These are phyloP conservation scores for Pyrocephalus nanus DNA, from an alignment of 2,797 vertebrate species.

Conservation along the genomic window DNA sequence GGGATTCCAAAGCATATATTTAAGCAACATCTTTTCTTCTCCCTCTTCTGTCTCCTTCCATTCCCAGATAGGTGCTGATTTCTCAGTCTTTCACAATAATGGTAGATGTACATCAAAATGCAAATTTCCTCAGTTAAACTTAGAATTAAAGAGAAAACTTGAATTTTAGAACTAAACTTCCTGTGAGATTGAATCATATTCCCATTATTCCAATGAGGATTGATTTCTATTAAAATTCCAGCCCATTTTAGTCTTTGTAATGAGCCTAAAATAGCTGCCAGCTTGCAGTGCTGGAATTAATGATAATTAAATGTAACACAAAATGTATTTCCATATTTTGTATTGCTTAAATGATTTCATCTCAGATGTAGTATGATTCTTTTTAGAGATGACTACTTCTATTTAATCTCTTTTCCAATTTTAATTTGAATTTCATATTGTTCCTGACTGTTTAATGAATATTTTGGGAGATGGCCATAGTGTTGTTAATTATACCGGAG, in stretches of 20 bases:
- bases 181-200: constrained; percentile 72
- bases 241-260: constrained; percentile 77
- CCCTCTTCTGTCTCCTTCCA: neutral
- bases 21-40: neutral
- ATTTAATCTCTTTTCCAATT: constrained; percentile 80
- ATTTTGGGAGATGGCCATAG: constrained; percentile 83
- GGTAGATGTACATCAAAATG: neutral
- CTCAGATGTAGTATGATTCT: constrained; percentile 78
- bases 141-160: constrained; percentile 50
- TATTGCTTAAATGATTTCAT: constrained; percentile 82
- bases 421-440: constrained; percentile 84
- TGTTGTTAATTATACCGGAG: constrained; percentile 84
- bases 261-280: constrained; percentile 81
- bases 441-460: constrained; percentile 83
- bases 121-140: constrained; percentile 10
- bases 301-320: constrained; percentile 84
- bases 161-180: constrained; percentile 66
- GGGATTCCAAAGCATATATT: neutral
- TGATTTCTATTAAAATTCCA: constrained; percentile 82
- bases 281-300: constrained; percentile 80
- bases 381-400: constrained; percentile 80
- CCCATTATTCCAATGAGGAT: constrained; percentile 78
- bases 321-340: constrained; percentile 85
- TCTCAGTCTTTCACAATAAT: neutral
- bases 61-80: neutral